These are phyloP conservation scores for Drosophila siamana DNA, from an alignment of 2,888 invertebrate species.

Conservation along the genomic window DNA sequence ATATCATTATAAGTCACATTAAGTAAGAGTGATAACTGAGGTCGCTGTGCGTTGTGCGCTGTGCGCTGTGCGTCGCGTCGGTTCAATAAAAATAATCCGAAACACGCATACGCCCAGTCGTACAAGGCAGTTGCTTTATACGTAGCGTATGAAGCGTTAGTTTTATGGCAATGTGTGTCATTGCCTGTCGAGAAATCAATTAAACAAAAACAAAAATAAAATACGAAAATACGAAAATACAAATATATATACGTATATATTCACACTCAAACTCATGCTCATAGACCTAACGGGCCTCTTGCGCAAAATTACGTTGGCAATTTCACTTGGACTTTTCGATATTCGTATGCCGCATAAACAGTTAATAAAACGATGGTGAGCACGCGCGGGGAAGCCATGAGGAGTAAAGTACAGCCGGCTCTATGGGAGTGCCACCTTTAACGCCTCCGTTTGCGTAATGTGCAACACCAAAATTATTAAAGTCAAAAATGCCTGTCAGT, in stretches of 20 bases:
- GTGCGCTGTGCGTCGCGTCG: constrained; percentile 40
- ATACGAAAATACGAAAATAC: neutral
- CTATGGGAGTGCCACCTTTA: constrained; percentile 28
- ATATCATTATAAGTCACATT: constrained; percentile 78
- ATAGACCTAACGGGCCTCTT: constrained; percentile 37
- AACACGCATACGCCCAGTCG: constrained; percentile 77
- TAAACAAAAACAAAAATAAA: constrained; percentile 55
- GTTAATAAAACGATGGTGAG: constrained; percentile 51
- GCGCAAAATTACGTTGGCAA: constrained; percentile 80
- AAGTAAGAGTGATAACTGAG: constrained; percentile 82
- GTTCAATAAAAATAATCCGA: constrained; percentile 39
- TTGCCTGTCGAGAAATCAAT: constrained; percentile 81
- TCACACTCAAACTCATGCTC: constrained; percentile 1
- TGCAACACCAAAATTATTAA: constrained; percentile 35
- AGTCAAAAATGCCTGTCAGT: constrained; percentile 1
- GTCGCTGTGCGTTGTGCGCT: constrained; percentile 60
- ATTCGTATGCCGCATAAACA: constrained; percentile 69
- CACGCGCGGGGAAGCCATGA: constrained; percentile 34
- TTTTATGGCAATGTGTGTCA: constrained; percentile 80
- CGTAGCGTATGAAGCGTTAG: constrained; percentile 32
- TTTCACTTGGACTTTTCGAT: constrained; percentile 62
- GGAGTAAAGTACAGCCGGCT: neutral
- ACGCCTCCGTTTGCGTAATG: constrained; percentile 55
- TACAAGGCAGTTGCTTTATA: constrained; percentile 40
- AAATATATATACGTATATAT: too few relatives aligned